A percentile compares a stretch with the other conserved stretches of the same genome.
Evolutionary conservation across 1,140 invertebrate genomes (phyloP).

Genomic region (Andrena cerasifolii): DNA sequence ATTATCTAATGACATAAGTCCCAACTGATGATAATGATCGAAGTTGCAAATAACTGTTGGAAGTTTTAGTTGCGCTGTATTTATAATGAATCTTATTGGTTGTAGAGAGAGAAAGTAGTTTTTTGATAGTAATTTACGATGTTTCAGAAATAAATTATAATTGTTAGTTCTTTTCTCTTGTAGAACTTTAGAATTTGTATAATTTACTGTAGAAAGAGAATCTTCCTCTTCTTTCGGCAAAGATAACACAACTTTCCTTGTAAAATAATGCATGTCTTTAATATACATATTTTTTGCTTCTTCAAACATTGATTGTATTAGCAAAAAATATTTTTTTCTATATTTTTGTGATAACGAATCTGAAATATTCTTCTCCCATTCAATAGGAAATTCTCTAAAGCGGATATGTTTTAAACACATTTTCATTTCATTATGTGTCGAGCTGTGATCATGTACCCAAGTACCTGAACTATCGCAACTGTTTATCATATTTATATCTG

Average conservation of each 20-base stretch:
- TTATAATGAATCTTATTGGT: constrained; percentile 70
- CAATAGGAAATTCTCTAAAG: constrained; percentile 40
- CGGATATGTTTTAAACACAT: constrained; percentile 33
- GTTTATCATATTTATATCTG: constrained; percentile 4
- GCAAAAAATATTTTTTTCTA: constrained; percentile 58
- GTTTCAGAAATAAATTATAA: constrained; percentile 53
- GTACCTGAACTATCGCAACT: constrained; percentile 15
- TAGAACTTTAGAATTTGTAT: not conserved
- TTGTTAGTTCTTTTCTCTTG: not conserved
- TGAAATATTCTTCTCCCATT: constrained; percentile 73
- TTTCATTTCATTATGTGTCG: constrained; percentile 28
- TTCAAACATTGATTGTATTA: constrained; percentile 63
- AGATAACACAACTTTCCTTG: constrained; percentile 31
- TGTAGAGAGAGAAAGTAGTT: constrained; percentile 76
- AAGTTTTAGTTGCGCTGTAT: constrained; percentile 64
- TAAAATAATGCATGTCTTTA: constrained; percentile 71
- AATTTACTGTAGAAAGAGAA: not conserved
- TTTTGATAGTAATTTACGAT: constrained; percentile 56
- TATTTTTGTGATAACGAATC: constrained; percentile 65
- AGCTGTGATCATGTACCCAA: not conserved
- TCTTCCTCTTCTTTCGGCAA: not conserved
- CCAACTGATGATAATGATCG: constrained; percentile 35
- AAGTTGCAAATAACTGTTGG: constrained; percentile 67
- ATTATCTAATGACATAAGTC: constrained; percentile 42
- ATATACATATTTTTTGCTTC: constrained; percentile 72